Base-by-base conservation (phyloP, 1,140 invertebrate species). In the Rhopalosiphum padi region DNA sequence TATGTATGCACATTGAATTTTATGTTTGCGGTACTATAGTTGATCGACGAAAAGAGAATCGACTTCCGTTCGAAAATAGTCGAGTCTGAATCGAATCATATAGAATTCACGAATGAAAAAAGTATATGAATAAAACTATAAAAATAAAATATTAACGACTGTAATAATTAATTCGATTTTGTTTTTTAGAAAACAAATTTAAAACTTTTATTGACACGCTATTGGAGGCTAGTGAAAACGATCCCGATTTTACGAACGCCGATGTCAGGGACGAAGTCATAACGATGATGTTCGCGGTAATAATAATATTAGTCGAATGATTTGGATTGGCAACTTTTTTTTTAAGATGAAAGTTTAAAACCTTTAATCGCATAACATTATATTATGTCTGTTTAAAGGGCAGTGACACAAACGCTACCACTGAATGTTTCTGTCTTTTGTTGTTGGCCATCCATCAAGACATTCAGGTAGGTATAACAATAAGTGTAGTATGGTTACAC, bases 351-450 rank as follows among this genome's bases (percentile, higher is more conserved):
- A 15, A 1, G 5, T 77, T 6, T n/a, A n/a, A 77, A 77, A n/a
- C 15, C 4, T 30, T 77, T n/a, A 77, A n/a, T 7, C 4, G 11
- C n/a, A 18, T n/a, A n/a, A 77, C 60, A 21, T 48, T n/a, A 11
- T 48, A 83, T 83, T 83, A 37, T 83, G 23, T 86, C 23, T 53
- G 23, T 46, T 96, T 96, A 94, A 95, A 97, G 96, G 97, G 97
- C 92, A 97, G 97, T 95, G 97, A 97, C 94, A 97, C 97, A 30
- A 95, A 95, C 9, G 95, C 95, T 15, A 95, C 96, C 51, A 96
- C 96, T 46, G 94, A 95, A 22, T 95, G 95, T 9, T 96, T 95
- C 88, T 94, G 95, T n/a, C 90, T 96, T 3, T 94, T 96, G 9
- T 95, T 96, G 95, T 95, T 97, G 90, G 96, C 96, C 0, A 95